Base-by-base conservation (phyloP, 2,888 invertebrate genomes). In the Hartigia nigra region DNA sequence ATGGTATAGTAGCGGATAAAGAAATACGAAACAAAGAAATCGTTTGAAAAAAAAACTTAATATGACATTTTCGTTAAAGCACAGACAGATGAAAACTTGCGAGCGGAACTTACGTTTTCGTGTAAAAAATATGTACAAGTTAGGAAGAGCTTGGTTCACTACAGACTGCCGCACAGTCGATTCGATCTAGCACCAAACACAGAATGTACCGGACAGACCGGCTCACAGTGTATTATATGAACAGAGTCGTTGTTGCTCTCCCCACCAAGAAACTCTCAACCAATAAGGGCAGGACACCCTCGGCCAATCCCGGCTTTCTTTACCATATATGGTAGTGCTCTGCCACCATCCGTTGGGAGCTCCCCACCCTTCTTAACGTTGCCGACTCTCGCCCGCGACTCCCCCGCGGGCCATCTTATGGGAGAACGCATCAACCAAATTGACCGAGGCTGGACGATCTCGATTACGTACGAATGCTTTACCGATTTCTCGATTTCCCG, bases 251-350 rank as follows among this genome's bases (percentile, higher is more conserved):
- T 83, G 84, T 86, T 80, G 84, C 78, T 70, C 76, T 81, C 86
- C 88, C 88, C 88, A 85, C 90, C 80, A 81, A 69, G 12, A 34
- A 74, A 70, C 81, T 77, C 83, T 87, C 88, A 84, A 86, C 90
- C 90, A 90, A 90, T 89, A 89, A 89, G 88, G 90, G 87, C 86
- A 88, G 88, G 86, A 87, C 87, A 88, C 86, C 88, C 88, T 89
- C 93, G 91, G 91, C 95, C 95, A 95, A 95, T 95, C 93, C 93
- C 92, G 92, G 92, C 91, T 92, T 93, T 94, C 94, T 95, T 95
- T 94, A 95, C 96, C 95, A 95, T 95, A 95, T 95, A 95, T 94
- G 95, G 95, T 93, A 94, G 94, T 94, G 93, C 92, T 93, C 93
- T 94, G 94, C 92, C 93, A 92, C 93, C 55, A 55, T 55, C 55